Evolutionary conservation across 2,113 vertebrate species (phyloP).

Genomic region (Zeus faber): DNA sequence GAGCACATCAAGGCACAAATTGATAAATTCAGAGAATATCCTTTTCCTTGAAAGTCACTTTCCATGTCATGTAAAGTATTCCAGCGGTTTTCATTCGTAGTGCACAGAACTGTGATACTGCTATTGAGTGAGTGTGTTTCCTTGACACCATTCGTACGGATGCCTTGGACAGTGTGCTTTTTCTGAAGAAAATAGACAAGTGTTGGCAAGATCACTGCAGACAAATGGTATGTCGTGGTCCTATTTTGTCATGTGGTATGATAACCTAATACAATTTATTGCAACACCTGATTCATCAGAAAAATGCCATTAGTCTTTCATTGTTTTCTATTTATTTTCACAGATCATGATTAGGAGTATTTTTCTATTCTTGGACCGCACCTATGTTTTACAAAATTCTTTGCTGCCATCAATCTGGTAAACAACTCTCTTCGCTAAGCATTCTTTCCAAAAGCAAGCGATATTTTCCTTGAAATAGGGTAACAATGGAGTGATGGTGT

Average conservation of each 20-base stretch:
- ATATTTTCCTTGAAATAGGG: neutral
- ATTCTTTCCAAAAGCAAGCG: neutral
- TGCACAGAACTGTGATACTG: neutral
- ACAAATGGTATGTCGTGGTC: constrained; percentile 89
- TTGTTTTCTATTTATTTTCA: constrained; percentile 24
- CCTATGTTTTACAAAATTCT: constrained; percentile 98
- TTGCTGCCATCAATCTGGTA: constrained; percentile 99
- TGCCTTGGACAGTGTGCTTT: constrained; percentile 97
- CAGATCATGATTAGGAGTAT: constrained; percentile 99
- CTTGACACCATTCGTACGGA: constrained; percentile 85
- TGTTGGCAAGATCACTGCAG: constrained; percentile 99
- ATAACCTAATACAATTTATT: no score
- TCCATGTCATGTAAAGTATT: neutral
- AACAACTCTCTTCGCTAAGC: constrained; percentile 37
- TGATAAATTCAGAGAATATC: constrained; percentile 99
- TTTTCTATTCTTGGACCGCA: constrained; percentile 99
- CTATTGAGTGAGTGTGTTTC: constrained; percentile 34
- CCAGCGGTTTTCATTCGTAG: neutral
- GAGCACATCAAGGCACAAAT: constrained; percentile 99
- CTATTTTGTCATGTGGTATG: no score
- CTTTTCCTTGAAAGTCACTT: constrained; percentile 63
- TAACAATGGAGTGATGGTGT: constrained; percentile 17
- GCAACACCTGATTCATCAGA: no score
- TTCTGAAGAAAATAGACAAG: constrained; percentile 98
- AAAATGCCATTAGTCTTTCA: constrained; percentile 1